Conservation (phyloP, 2,888 invertebrate species). For the Nineta flava region DNA sequence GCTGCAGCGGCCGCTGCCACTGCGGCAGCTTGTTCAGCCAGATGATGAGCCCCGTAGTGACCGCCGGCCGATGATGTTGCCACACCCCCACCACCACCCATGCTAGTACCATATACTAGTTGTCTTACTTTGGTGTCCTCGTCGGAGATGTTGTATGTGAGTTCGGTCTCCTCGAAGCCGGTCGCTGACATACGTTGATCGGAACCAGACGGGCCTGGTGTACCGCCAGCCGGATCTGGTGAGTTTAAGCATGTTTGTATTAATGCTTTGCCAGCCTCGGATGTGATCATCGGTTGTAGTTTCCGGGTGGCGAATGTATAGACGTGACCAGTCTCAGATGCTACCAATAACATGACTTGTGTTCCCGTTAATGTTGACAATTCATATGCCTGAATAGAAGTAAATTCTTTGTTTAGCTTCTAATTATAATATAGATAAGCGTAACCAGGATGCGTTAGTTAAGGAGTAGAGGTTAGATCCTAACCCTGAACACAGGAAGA, state of each 20-base stretch:
- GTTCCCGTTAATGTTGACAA: slow-evolving; percentile 97
- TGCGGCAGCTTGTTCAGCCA: slow-evolving; percentile 27
- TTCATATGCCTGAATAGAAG: slow-evolving; percentile 80
- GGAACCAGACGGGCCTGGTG: slow-evolving; percentile 44
- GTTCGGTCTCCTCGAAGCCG: slow-evolving; percentile 96
- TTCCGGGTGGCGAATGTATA: slow-evolving; percentile 99
- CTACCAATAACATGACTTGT: slow-evolving; percentile 98
- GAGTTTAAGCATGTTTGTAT: slow-evolving; percentile 98
- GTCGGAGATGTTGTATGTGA: slow-evolving; percentile 90
- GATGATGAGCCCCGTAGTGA: slow-evolving; percentile 26
- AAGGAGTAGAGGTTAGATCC: too few species aligned
- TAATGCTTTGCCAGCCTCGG: slow-evolving; percentile 89
- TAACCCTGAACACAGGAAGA: too few species aligned
- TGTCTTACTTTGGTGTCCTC: slow-evolving; percentile 96
- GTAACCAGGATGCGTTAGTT: too few species aligned
- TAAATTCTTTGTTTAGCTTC: too few species aligned
- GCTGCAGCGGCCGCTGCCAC: slow-evolving; percentile 5
- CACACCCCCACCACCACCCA: slow-evolving; percentile 24
- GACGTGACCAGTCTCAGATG: slow-evolving; percentile 98
- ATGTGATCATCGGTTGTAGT: slow-evolving; percentile 98
- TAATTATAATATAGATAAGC: too few species aligned
- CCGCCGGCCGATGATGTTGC: slow-evolving; percentile 23
- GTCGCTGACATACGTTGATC: slow-evolving; percentile 97
- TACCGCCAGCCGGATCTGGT: slow-evolving; percentile 52
- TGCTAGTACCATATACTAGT: slow-evolving; percentile 64